These are phyloP conservation scores for Spongilla lacustris DNA, from an alignment of 37 sponge, comb jelly and placozoan species.

Conservation along the genomic window DNA sequence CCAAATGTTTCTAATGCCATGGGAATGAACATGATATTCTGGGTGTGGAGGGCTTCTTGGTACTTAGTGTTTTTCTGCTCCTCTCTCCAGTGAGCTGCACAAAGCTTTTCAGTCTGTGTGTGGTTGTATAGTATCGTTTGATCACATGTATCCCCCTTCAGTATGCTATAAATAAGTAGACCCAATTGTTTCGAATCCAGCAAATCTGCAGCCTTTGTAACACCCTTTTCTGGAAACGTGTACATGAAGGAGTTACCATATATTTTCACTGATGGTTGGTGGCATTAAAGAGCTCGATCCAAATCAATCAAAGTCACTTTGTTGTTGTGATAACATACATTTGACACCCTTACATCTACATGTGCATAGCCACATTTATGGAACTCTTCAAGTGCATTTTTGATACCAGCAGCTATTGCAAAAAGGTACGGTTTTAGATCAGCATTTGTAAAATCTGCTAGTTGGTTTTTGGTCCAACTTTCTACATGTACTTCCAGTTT, in stretches of 20 bases:
- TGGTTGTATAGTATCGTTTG: too few species aligned
- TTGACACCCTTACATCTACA: background rate
- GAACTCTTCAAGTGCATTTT: background rate
- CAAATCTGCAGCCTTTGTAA: background rate
- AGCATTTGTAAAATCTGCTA: background rate
- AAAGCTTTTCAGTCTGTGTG: too few species aligned
- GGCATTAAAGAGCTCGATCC: background rate
- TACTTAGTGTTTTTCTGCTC: too few species aligned
- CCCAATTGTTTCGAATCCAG: background rate
- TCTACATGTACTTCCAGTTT: background rate
- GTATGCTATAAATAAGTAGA: background rate
- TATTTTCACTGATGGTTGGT: background rate
- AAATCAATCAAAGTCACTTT: background rate
- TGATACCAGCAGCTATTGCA: background rate
- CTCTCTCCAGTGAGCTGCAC: too few species aligned
- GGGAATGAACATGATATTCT: too few species aligned
- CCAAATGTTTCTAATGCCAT: too few species aligned
- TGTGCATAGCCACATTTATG: background rate
- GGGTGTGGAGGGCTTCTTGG: too few species aligned
- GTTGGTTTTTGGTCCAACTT: background rate
- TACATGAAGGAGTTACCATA: constrained; percentile 1
- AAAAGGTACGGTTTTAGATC: background rate
- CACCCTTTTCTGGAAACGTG: background rate
- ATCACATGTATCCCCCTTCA: background rate
- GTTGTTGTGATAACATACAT: background rate